phyloP scores from a whole-genome alignment of 2,888 invertebrate species.

The Exocentrus adspersus region DNA sequence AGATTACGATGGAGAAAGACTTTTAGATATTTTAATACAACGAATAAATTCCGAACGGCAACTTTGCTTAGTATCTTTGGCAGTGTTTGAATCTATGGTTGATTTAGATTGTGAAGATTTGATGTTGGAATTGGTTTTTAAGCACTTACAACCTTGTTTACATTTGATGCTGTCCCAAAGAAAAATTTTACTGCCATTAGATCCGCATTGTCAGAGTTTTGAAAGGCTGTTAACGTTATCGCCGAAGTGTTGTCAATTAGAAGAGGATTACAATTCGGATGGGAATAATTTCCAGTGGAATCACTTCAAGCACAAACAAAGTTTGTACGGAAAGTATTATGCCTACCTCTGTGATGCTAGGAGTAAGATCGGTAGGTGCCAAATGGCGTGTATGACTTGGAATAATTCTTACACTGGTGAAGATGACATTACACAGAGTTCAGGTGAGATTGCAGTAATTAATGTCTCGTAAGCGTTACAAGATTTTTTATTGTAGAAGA shows the following conservation, averaged over 20 bases:
- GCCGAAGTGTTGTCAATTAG: slow-evolving; percentile 71
- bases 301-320: slow-evolving; percentile 69
- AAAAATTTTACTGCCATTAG: slow-evolving; percentile 74
- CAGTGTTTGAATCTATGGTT: slow-evolving; percentile 89
- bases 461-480: too few relatives aligned
- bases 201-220: slow-evolving; percentile 78
- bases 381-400: slow-evolving; percentile 82
- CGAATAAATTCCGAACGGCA: slow-evolving; percentile 69
- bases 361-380: slow-evolving; percentile 78
- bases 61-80: slow-evolving; percentile 86
- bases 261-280: slow-evolving; percentile 50
- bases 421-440: slow-evolving; percentile 51
- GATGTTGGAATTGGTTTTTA: slow-evolving; percentile 90
- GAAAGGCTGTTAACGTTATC: slow-evolving; percentile 80
- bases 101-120: slow-evolving; percentile 96
- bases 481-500: slow-evolving; percentile 46
- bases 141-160: slow-evolving; percentile 82
- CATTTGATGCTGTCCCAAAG: slow-evolving; percentile 85
- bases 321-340: slow-evolving; percentile 82
- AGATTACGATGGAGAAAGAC: slow-evolving; percentile 84
- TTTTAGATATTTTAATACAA: slow-evolving; percentile 84
- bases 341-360: slow-evolving; percentile 89
- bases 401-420: slow-evolving; percentile 80
- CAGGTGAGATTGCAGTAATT: slow-evolving; percentile 30
- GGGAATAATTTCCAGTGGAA: slow-evolving; percentile 63